Conservation (phyloP, 2,888 invertebrate genomes). For the Melanotus villosus region DNA sequence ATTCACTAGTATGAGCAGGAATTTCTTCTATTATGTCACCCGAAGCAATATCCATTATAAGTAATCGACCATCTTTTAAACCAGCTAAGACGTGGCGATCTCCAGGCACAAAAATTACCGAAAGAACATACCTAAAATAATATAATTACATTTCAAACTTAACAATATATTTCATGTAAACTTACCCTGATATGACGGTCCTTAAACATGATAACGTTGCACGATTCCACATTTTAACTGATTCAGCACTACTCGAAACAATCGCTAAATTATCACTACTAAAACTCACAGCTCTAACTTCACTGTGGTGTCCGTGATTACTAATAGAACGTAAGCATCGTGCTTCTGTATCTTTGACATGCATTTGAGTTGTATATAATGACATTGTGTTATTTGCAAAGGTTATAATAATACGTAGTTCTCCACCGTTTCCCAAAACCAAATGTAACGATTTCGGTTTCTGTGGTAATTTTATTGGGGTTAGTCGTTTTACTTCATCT, state of each 20-base stretch:
- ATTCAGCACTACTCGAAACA: conserved; percentile 88
- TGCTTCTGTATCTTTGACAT: conserved; percentile 69
- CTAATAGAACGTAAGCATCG: conserved; percentile 76
- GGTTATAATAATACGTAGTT: conserved; percentile 77
- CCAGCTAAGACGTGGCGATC: conserved; percentile 93
- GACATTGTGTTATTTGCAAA: conserved; percentile 84
- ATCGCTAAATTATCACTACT: conserved; percentile 93
- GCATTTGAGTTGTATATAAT: conserved; percentile 75
- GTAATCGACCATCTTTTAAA: conserved; percentile 84
- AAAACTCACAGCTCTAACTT: conserved; percentile 89
- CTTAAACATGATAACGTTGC: conserved; percentile 75
- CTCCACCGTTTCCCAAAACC: conserved; percentile 79
- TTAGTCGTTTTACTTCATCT: conserved; percentile 82
- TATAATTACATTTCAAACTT: neutral
- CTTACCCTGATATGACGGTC: conserved; percentile 70
- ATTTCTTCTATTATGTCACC: conserved; percentile 87
- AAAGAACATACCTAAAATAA: conserved; percentile 75
- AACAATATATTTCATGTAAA: neutral
- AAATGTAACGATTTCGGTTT: conserved; percentile 82
- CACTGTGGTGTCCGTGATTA: conserved; percentile 89
- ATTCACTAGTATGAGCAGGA: conserved; percentile 82
- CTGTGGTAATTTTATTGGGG: conserved; percentile 76
- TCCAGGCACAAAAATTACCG: conserved; percentile 87
- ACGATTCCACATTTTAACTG: conserved; percentile 96
- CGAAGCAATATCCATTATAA: conserved; percentile 88